Evolutionary conservation across 1,140 invertebrate species (phyloP).

Genomic region (Papilio helenus): DNA sequence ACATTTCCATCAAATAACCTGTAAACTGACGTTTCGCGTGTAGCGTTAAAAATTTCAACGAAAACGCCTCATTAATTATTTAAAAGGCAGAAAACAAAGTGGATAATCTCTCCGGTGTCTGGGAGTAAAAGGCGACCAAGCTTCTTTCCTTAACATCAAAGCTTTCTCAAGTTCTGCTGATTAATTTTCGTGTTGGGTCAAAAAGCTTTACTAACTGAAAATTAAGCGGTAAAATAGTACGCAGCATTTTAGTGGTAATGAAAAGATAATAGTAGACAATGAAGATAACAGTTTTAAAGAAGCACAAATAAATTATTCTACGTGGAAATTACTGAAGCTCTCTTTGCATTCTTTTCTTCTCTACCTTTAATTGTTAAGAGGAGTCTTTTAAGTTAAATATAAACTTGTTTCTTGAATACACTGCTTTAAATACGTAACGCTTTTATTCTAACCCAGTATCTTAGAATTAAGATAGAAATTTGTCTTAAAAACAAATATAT

Average conservation of each 20-base stretch:
- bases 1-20: constrained; percentile 15
- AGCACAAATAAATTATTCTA: no score
- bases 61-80: constrained; percentile 25
- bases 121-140: constrained; percentile 21
- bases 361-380: no score
- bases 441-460: not conserved
- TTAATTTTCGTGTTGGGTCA: constrained; percentile 14
- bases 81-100: constrained; percentile 25
- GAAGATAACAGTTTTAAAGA: not conserved
- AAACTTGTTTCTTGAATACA: no score
- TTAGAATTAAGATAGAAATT: not conserved
- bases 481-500: not conserved
- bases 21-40: constrained; percentile 1
- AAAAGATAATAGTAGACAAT: not conserved
- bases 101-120: constrained; percentile 26
- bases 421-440: no score
- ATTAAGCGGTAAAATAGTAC: constrained; percentile 8
- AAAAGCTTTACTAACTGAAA: constrained; percentile 7
- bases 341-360: no score
- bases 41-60: constrained; percentile 10
- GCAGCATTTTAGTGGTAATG: not conserved
- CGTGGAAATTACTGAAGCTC: no score
- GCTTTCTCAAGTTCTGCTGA: constrained; percentile 22
- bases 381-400: no score
- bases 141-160: constrained; percentile 19